Percentiles rank a stretch among this genome's conserved stretches.
phyloP scores from a whole-genome alignment of 2,797 vertebrate species.

The Atherinosoma microstoma region DNA sequence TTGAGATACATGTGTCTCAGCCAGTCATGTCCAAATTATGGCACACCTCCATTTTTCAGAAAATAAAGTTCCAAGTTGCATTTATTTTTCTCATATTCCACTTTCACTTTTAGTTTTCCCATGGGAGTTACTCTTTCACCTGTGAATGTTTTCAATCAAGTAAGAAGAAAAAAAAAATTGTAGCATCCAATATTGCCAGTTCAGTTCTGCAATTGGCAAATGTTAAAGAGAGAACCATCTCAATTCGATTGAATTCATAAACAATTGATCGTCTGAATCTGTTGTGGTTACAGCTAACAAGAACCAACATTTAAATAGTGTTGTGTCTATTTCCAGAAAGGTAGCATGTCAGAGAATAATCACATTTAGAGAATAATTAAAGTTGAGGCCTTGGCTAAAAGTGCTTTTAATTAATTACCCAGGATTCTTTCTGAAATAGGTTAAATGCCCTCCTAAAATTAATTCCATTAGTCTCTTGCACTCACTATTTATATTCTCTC shows the following conservation, averaged over 20 bases:
- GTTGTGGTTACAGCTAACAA: slow-evolving; percentile 3
- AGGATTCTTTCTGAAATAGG: slow-evolving; percentile 76
- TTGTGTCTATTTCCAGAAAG: slow-evolving; percentile 66
- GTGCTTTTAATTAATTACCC: slow-evolving; percentile 80
- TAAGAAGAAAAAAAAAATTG: too few species aligned
- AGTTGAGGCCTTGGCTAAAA: slow-evolving; percentile 63
- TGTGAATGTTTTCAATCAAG: background rate
- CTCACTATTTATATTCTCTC: slow-evolving; percentile 75
- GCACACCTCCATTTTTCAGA: background rate
- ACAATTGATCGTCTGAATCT: background rate
- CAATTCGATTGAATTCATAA: background rate
- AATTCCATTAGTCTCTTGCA: slow-evolving; percentile 77
- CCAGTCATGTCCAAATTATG: background rate
- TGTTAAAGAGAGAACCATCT: too few species aligned
- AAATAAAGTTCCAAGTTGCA: background rate
- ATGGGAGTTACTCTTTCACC: background rate
- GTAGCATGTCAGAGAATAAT: slow-evolving; percentile 73
- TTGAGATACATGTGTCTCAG: background rate
- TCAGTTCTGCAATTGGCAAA: too few species aligned
- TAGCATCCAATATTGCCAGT: too few species aligned
- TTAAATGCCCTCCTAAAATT: slow-evolving; percentile 80
- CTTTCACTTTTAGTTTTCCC: background rate
- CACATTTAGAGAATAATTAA: slow-evolving; percentile 74
- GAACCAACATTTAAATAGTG: slow-evolving; percentile 40
- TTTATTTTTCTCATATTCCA: background rate